Evolutionary conservation across 2,113 vertebrate species (phyloP).

Genomic region (Dipodomys merriami): DNA sequence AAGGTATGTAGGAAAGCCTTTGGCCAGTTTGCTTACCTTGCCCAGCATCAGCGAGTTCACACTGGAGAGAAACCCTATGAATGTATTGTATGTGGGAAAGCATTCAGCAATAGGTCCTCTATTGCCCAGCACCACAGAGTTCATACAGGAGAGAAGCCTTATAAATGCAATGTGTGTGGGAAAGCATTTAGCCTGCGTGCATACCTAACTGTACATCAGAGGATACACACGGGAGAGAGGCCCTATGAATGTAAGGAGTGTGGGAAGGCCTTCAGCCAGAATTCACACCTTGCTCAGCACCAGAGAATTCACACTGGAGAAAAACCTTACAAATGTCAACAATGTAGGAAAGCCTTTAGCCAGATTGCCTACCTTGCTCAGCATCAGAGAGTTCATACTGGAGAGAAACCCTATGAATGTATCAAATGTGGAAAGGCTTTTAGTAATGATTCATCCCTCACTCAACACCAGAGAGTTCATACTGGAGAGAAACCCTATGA

Average conservation of each 20-base stretch:
- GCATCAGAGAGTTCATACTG: slow-evolving; percentile 63
- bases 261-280: slow-evolving; percentile 63
- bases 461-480: slow-evolving; percentile 63
- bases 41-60: no score
- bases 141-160: slow-evolving; percentile 52
- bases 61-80: no score
- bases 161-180: slow-evolving; percentile 61
- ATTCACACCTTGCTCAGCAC: slow-evolving; percentile 53
- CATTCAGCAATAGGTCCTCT: no score
- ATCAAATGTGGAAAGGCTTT: slow-evolving; percentile 64
- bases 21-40: no score
- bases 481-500: slow-evolving; percentile 62
- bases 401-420: slow-evolving; percentile 55
- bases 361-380: slow-evolving; percentile 42
- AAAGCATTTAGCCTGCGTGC: slow-evolving; percentile 61
- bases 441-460: slow-evolving; percentile 66
- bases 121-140: not conserved
- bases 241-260: slow-evolving; percentile 61
- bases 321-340: slow-evolving; percentile 66
- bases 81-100: no score
- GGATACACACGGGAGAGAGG: slow-evolving; percentile 59
- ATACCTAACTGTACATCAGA: slow-evolving; percentile 60
- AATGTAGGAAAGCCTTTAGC: slow-evolving; percentile 64
- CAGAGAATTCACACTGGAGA: slow-evolving; percentile 63
- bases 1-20: no score